A percentile compares a stretch with the other conserved stretches of the same genome.
Conservation (phyloP, 2,797 vertebrate genomes). For the Liasis olivaceus region DNA sequence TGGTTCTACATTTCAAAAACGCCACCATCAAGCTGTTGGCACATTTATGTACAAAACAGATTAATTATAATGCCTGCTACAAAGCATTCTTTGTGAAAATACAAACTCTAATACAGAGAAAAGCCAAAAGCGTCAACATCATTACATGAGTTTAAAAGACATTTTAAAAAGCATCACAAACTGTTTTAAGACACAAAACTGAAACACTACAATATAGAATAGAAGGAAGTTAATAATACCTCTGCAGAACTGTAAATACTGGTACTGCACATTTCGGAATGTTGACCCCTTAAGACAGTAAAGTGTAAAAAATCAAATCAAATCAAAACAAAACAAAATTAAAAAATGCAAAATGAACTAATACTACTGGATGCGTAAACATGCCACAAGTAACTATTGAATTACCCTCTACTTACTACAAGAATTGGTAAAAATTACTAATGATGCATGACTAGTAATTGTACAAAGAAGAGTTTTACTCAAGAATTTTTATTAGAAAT, state of each 20-base stretch:
- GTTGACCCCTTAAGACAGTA: conserved; percentile 84
- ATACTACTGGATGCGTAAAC: conserved; percentile 94
- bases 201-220: conserved; percentile 94
- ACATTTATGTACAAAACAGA: conserved; percentile 99
- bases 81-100: conserved; percentile 97
- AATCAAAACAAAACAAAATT: conserved; percentile 74
- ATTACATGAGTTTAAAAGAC: conserved; percentile 90
- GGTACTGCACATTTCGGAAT: conserved; percentile 93
- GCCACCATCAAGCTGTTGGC: conserved; percentile 99
- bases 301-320: conserved; percentile 79
- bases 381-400: conserved; percentile 96
- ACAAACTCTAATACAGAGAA: conserved; percentile 97
- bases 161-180: conserved; percentile 94
- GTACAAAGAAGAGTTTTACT: conserved; percentile 90
- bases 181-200: conserved; percentile 90
- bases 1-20: conserved; percentile 98
- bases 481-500: conserved; percentile 88
- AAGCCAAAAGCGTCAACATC: conserved; percentile 88
- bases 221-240: conserved; percentile 86
- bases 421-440: conserved; percentile 88
- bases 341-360: conserved; percentile 80
- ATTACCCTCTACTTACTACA: conserved; percentile 91
- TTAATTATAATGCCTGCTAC: conserved; percentile 93
- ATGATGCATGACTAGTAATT: conserved; percentile 90
- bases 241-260: conserved; percentile 86